A percentile compares a stretch with the other conserved stretches of the same genome.
Conservation (phyloP, 1,140 invertebrate genomes). For the Drosophila micromelanica region DNA sequence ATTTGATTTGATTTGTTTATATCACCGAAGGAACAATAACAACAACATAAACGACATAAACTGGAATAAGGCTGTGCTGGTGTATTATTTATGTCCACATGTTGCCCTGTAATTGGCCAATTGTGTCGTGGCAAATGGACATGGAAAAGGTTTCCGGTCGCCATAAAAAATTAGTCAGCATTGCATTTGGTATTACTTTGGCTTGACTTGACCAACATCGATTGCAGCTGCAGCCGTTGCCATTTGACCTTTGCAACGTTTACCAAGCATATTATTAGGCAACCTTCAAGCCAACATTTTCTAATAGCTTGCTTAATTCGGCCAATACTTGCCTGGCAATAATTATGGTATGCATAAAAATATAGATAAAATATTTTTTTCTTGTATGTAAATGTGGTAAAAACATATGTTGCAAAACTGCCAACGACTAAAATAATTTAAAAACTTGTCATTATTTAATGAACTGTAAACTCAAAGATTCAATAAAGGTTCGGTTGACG, state of each 20-base stretch:
- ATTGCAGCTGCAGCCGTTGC: slow-evolving; percentile 15
- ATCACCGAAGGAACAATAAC: slow-evolving; percentile 43
- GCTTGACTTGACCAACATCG: not conserved
- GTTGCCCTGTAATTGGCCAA: slow-evolving; percentile 35
- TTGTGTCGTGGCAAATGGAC: slow-evolving; percentile 6
- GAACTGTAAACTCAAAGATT: not conserved
- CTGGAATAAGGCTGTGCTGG: slow-evolving; percentile 9
- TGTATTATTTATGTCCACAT: slow-evolving; percentile 23
- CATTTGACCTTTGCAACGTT: slow-evolving; percentile 23
- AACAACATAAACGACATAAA: slow-evolving; percentile 25
- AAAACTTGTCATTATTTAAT: not conserved
- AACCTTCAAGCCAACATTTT: slow-evolving; percentile 7
- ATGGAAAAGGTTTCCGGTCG: slow-evolving; percentile 1
- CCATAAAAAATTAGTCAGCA: not conserved
- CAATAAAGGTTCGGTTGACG: too few relatives aligned
- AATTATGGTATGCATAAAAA: not conserved
- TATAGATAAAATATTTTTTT: not conserved
- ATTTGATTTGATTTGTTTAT: slow-evolving; percentile 77
- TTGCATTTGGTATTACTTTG: not conserved
- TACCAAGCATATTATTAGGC: slow-evolving; percentile 6
- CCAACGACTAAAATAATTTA: not conserved
- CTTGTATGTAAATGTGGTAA: not conserved
- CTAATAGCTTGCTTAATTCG: slow-evolving; percentile 13
- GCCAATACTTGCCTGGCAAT: not conserved
- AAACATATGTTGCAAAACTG: slow-evolving; percentile 2